A percentile compares a stretch with the other conserved stretches of the same genome.
Evolutionary conservation across 37 sponge, comb jelly and placozoan genomes (phyloP).

Genomic region (Ephydatia muelleri): DNA sequence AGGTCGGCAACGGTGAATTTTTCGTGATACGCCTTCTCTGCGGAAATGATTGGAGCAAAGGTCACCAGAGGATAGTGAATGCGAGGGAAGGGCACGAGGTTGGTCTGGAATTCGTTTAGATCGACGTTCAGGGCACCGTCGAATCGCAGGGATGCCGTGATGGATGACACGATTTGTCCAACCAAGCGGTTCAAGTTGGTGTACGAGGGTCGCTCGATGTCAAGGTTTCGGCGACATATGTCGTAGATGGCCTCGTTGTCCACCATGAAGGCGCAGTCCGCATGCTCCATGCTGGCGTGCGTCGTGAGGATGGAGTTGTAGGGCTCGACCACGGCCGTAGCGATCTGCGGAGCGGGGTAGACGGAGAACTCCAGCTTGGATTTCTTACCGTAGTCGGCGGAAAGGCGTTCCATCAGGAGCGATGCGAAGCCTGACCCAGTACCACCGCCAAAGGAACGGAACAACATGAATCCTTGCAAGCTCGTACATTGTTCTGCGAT

Average conservation of each 20-base stretch:
- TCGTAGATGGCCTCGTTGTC: constrained; percentile 99
- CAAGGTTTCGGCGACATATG: constrained; percentile 93
- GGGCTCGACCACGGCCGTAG: constrained; percentile 97
- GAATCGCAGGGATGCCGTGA: constrained; percentile 96
- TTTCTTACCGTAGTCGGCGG: constrained; percentile 97
- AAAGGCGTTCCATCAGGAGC: constrained; percentile 92
- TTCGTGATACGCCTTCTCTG: constrained; percentile 99
- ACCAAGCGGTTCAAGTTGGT: constrained; percentile 95
- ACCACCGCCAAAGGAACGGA: constrained; percentile 98
- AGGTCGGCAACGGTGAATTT: constrained; percentile 86
- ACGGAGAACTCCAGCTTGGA: constrained; percentile 96
- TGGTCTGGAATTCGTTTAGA: constrained; percentile 98
- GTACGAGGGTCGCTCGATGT: constrained; percentile 95
- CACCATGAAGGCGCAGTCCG: constrained; percentile 98
- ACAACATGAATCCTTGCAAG: constrained; percentile 90
- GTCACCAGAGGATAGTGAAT: constrained; percentile 99
- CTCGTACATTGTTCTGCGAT: constrained; percentile 92
- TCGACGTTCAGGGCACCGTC: constrained; percentile 97
- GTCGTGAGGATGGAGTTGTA: constrained; percentile 99
- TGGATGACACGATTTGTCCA: constrained; percentile 94
- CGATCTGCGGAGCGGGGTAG: constrained; percentile 96
- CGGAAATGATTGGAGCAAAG: constrained; percentile 96
- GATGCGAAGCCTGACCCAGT: constrained; percentile 98
- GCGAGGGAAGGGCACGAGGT: constrained; percentile 97
- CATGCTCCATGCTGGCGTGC: constrained; percentile 97